phyloP scores from a whole-genome alignment of 2,113 vertebrate genomes.

The Passer domesticus region DNA sequence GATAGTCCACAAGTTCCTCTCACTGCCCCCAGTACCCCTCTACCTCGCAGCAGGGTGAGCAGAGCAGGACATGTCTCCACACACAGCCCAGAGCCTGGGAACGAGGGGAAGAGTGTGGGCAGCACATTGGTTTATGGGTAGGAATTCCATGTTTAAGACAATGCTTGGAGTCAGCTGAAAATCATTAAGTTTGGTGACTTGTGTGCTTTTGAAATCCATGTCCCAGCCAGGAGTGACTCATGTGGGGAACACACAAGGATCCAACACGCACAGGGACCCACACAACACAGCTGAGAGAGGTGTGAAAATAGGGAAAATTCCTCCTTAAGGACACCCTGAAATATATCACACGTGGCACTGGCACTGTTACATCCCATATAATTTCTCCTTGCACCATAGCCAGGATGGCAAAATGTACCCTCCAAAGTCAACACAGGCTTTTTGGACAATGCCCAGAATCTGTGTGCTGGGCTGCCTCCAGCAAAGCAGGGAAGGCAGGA shows the following conservation, averaged over 20 bases:
- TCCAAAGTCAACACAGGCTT: background rate
- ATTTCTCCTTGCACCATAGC: background rate
- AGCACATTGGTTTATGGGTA: background rate
- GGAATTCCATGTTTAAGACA: conserved; percentile 50
- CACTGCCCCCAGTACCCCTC: background rate
- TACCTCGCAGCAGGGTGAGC: background rate
- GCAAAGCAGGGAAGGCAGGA: background rate
- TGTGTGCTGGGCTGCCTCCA: background rate
- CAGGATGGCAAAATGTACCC: background rate
- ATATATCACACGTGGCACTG: background rate
- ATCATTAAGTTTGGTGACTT: conserved; percentile 53
- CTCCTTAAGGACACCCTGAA: background rate
- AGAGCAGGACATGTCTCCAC: background rate
- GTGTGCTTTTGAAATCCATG: conserved; percentile 43
- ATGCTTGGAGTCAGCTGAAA: conserved; percentile 54
- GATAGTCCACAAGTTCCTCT: background rate
- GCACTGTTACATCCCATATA: background rate
- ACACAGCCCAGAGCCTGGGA: background rate
- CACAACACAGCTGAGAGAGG: background rate
- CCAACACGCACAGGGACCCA: background rate
- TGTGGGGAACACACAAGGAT: background rate
- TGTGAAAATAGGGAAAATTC: background rate
- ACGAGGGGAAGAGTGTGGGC: background rate
- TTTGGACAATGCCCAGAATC: background rate
- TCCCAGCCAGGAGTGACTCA: conserved; percentile 48